A percentile compares a stretch with the other conserved stretches of the same genome.
Conservation (phyloP, 2,888 invertebrate genomes). For the Euplexia lucipara region DNA sequence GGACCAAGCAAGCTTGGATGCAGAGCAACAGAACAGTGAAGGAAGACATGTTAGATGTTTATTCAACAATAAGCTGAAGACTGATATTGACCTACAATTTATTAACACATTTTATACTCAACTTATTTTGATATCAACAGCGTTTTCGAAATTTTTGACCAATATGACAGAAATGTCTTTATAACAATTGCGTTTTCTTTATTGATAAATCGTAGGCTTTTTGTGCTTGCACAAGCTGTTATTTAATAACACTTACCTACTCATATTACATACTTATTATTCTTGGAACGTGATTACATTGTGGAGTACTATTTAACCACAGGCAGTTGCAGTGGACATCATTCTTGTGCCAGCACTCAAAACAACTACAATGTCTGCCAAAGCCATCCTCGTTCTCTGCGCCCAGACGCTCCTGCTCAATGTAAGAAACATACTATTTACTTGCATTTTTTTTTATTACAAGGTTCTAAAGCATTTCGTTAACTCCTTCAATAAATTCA, state of each 20-base stretch:
- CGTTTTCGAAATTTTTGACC: background rate
- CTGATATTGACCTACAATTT: too few species aligned
- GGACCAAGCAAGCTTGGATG: too few species aligned
- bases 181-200: background rate
- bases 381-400: too few species aligned
- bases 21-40: too few species aligned
- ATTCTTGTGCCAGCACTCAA: constrained; percentile 4
- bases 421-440: too few species aligned
- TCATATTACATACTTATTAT: too few species aligned
- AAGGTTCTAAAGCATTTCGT: too few species aligned
- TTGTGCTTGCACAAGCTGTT: constrained; percentile 8
- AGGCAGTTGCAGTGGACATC: constrained; percentile 1
- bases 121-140: background rate
- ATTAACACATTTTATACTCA: constrained; percentile 22
- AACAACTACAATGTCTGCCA: background rate
- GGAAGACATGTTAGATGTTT: too few species aligned
- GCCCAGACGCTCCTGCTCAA: too few species aligned
- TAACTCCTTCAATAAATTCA: too few species aligned
- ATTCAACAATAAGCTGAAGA: too few species aligned
- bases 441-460: too few species aligned
- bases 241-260: background rate
- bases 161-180: constrained; percentile 1
- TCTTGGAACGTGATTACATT: constrained; percentile 7
- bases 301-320: constrained; percentile 15
- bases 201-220: constrained; percentile 16